These are phyloP conservation scores for Syritta pipiens DNA, from an alignment of 2,888 invertebrate genomes.

Conservation along the genomic window DNA sequence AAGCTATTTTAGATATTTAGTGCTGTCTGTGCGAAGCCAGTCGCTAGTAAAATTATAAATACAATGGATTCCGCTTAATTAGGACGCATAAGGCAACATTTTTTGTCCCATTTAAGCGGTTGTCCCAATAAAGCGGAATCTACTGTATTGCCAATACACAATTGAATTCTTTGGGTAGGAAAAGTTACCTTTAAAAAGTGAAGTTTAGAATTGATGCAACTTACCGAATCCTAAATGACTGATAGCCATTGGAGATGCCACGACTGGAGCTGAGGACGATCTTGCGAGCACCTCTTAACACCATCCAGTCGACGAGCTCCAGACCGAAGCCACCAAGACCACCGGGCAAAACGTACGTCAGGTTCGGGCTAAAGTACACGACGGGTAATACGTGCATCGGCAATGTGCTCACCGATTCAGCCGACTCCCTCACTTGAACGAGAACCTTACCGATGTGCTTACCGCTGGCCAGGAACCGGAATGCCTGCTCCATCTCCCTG, in stretches of 20 bases:
- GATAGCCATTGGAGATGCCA: conserved; percentile 91
- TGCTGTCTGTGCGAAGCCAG: too few species aligned
- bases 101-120: too few species aligned
- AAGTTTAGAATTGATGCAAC: conserved; percentile 38
- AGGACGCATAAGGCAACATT: too few species aligned
- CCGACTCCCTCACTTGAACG: conserved; percentile 76
- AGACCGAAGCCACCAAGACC: conserved; percentile 96
- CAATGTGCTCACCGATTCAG: conserved; percentile 71
- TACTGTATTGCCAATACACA: neutral
- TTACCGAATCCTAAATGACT: conserved; percentile 85
- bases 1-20: too few species aligned
- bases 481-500: conserved; percentile 86
- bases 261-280: conserved; percentile 89
- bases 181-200: neutral
- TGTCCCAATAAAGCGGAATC: too few species aligned
- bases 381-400: conserved; percentile 74
- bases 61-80: too few species aligned
- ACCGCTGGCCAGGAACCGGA: conserved; percentile 83
- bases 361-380: conserved; percentile 74
- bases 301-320: conserved; percentile 92
- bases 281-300: conserved; percentile 89
- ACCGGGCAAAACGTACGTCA: conserved; percentile 84
- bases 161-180: neutral
- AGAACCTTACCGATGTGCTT: conserved; percentile 90
- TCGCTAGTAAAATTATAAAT: too few species aligned